These are phyloP conservation scores for Potamarius usumacintae DNA, from an alignment of 2,113 vertebrate species.

Conservation along the genomic window DNA sequence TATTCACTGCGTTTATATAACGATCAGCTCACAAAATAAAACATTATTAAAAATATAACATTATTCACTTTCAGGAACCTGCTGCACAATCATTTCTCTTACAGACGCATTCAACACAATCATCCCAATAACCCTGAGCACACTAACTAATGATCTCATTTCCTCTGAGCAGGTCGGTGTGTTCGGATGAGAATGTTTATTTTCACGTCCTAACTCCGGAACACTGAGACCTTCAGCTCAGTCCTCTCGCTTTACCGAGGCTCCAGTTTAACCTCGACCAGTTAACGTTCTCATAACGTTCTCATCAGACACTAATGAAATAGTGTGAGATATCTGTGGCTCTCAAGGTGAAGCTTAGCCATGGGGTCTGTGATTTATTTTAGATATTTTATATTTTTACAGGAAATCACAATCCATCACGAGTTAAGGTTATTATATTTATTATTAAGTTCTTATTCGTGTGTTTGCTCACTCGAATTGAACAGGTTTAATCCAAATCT, in stretches of 20 bases:
- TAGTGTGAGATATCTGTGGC: neutral
- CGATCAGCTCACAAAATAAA: neutral
- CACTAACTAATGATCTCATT: neutral
- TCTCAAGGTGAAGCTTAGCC: neutral
- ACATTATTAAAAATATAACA: neutral
- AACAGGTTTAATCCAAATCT: neutral
- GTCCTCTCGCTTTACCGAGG: neutral
- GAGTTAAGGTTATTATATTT: neutral
- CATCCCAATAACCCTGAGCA: neutral
- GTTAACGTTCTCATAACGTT: neutral
- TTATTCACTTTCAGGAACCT: neutral
- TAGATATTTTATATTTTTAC: neutral
- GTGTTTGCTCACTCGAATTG: neutral
- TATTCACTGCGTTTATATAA: neutral
- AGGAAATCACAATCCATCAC: neutral
- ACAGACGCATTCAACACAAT: neutral
- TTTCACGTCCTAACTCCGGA: neutral
- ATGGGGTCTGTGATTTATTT: neutral
- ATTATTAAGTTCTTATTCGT: neutral
- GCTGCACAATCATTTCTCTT: neutral
- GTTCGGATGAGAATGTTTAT: neutral
- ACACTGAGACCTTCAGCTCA: neutral
- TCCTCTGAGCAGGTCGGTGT: neutral
- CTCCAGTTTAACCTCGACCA: neutral
- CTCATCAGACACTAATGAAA: neutral